Evolutionary conservation across 2,113 vertebrate genomes (phyloP), one percentile per base, ranked within the genome.

Genomic region (Oxyura jamaicensis): DNA sequence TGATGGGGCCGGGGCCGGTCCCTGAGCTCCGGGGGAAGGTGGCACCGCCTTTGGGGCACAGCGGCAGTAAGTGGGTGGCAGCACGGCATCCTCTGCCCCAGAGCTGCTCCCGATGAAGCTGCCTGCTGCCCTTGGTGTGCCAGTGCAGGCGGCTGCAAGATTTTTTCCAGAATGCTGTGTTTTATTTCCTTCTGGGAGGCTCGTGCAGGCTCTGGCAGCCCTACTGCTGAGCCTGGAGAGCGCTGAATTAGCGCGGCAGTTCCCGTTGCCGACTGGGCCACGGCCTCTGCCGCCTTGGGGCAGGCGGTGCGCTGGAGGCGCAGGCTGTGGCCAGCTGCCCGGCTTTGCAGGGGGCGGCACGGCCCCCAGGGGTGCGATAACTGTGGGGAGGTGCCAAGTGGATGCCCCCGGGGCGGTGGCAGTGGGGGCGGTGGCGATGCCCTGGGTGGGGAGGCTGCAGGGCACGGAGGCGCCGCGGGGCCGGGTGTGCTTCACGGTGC

Each of bases 1-100:
- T 67, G 41, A 35, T 0, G 5, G 8, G 62, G n/a, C 25, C 10
- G 1, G 22, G 48, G 14, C 8, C 11, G 65, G 0, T 0, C 0
- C 7, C 12, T 44, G 42, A 44, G 42, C 42, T 18, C 42, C 42
- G 6, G 41, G 41, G 15, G 14, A 42, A 16, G 42, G 42, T 6
- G 15, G 42, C 42, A 42, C 5, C 15, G 42, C 14, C 5, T 41
- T 56, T 33, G 0, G 4, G 78, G 81, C 17, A 19, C 13, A 1
- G 6, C 42, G 36, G 46, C 20, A 33, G 72, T 58, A 68, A 33
- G 26, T 52, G 41, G 60, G 73, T 2, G 22, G 19, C 35, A 79
- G 48, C 42, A n/a, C 52, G 11, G 66, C 69, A n/a, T 26, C 46
- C 36, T 50, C 52, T 0, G 1, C 10, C 29, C 28, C 1, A 20